Percentiles rank a stretch among this genome's conserved stretches.
Evolutionary conservation across 2,113 vertebrate genomes (phyloP).

Genomic region (Anser brachyrhynchus): DNA sequence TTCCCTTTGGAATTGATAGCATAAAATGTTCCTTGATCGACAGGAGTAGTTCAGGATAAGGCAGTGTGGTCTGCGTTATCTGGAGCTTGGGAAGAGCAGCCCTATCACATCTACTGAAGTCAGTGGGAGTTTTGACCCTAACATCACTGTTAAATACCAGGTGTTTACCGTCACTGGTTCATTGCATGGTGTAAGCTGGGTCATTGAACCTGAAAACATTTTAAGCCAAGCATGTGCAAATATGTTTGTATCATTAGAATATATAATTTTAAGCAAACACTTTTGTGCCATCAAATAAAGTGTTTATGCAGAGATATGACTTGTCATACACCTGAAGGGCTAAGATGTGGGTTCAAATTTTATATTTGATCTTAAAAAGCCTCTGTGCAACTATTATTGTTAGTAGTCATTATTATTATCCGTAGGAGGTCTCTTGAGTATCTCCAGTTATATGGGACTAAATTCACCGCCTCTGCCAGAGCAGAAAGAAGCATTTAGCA

Average conservation of each 20-base stretch:
- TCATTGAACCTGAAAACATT: not conserved
- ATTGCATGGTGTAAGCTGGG: not conserved
- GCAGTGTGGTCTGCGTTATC: not conserved
- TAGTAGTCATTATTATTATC: not conserved
- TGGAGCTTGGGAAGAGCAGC: not conserved
- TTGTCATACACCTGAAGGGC: not conserved
- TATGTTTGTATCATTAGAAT: not conserved
- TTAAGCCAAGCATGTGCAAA: not conserved
- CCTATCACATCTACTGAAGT: not conserved
- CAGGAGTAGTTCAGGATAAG: not conserved
- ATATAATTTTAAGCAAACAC: not conserved
- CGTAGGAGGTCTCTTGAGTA: not conserved
- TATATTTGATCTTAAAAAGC: not conserved
- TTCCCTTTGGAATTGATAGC: not conserved
- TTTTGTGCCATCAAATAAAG: not conserved
- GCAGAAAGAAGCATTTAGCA: not conserved
- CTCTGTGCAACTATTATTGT: not conserved
- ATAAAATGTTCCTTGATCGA: not conserved
- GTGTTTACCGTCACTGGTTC: rapidly evolving
- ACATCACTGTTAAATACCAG: not conserved
- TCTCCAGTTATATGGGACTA: not conserved
- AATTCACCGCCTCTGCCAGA: not conserved
- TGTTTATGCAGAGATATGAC: not conserved
- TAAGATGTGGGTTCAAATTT: not conserved
- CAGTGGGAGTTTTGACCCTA: not conserved